Evolutionary conservation across 2,888 invertebrate genomes (phyloP), one percentile per base, ranked within the genome.

Genomic region (Microctonus hyperodae): DNA sequence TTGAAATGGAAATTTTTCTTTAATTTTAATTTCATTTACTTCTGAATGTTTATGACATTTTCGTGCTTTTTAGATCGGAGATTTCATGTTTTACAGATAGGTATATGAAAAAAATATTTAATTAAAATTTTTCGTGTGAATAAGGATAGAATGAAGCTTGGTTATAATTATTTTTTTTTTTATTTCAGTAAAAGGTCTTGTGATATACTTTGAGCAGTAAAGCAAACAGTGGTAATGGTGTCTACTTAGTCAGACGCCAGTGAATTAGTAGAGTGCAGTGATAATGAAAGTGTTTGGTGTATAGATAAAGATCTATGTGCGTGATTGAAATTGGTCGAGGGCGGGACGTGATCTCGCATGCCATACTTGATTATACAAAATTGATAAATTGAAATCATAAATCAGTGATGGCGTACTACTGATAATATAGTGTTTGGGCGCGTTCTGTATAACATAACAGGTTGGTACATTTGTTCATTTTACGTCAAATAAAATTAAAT

Each of bases 281-380:
- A 44, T 44, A 44, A 44, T 44, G 44, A 44, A 44, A 44, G 44
- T 44, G 44, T 44, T 44, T 44, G 44, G n/a, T 44, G 44, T 44
- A 44, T 16, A 44, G 44, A 44, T 44, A 44, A 44, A 16, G 44
- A 44, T 44, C 44, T 44, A 44, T 44, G 16, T 44, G 44, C 44
- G 44, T 44, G 44, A 44, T 44, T 44, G 44, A 44, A 44, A 44
- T 44, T 44, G 44, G 44, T 44, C 44, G 44, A 16, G 44, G 44
- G 44, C 44, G 44, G 44, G 44, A 44, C 44, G 44, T 44, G 44
- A 44, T 44, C 44, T 44, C 44, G 44, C 44, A 44, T 44, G 44
- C 44, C 44, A 44, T 44, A 44, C 16, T 44, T 44, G 44, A 44
- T 44, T 44, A 44, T 44, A 44, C 44, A 16, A 44, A 44, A 44